phyloP scores from a whole-genome alignment of 2,797 vertebrate genomes.

The Cirrhinus mrigala region DNA sequence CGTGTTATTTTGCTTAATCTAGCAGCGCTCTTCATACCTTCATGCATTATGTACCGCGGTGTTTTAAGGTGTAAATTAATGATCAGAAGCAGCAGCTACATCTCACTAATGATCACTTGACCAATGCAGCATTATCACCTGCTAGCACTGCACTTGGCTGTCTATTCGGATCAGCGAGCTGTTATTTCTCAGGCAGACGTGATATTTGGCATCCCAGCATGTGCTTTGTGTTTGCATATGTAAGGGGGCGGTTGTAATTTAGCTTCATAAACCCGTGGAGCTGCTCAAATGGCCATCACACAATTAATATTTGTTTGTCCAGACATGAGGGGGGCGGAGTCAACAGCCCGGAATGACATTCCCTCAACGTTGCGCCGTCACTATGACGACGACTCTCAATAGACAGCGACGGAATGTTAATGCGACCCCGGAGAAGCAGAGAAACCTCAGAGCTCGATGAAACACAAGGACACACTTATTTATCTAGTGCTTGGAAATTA shows the following conservation, averaged over 20 bases:
- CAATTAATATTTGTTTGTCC: slow-evolving; percentile 58
- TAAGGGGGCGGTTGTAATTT: slow-evolving; percentile 50
- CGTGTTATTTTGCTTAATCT: slow-evolving; percentile 32
- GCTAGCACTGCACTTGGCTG: slow-evolving; percentile 4
- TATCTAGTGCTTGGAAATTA: slow-evolving; percentile 27
- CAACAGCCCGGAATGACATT: not conserved
- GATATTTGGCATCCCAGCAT: slow-evolving; percentile 20
- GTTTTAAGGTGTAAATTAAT: slow-evolving; percentile 40
- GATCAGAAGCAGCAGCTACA: slow-evolving; percentile 8
- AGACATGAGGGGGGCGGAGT: slow-evolving; percentile 27
- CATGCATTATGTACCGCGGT: slow-evolving; percentile 21
- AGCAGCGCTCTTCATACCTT: slow-evolving; percentile 24
- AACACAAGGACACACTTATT: slow-evolving; percentile 19
- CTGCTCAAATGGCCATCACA: slow-evolving; percentile 42
- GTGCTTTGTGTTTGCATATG: slow-evolving; percentile 40
- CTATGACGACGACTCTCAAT: not conserved
- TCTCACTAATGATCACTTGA: slow-evolving; percentile 45
- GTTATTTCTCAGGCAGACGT: slow-evolving; percentile 32
- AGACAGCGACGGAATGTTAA: not conserved
- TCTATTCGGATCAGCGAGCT: slow-evolving; percentile 30
- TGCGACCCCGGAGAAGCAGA: not conserved
- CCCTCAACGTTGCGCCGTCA: not conserved
- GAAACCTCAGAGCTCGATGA: slow-evolving; percentile 9
- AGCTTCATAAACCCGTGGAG: slow-evolving; percentile 43
- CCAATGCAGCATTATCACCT: slow-evolving; percentile 9